A percentile compares a stretch with the other conserved stretches of the same genome.
Evolutionary conservation across 2,113 vertebrate species (phyloP).

Genomic region (Cyprinodon brontotheroides): DNA sequence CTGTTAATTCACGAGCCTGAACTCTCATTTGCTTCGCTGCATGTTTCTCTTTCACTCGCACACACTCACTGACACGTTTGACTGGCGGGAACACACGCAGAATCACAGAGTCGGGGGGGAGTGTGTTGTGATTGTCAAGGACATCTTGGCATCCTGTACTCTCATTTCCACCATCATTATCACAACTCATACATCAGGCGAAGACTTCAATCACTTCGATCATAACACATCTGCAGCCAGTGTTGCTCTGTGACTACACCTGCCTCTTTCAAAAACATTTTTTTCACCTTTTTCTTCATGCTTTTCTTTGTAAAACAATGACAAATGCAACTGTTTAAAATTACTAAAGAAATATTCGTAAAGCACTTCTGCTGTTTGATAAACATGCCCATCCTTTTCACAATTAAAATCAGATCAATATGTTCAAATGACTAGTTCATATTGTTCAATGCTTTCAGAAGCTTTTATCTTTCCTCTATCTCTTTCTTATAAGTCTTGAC

Average conservation of each 20-base stretch:
- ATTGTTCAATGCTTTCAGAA: neutral
- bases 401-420: neutral
- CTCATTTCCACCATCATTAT: conserved; percentile 21
- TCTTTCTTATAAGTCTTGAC: conserved; percentile 54
- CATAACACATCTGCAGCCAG: conserved; percentile 1
- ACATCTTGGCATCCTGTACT: conserved; percentile 28
- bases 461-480: conserved; percentile 25
- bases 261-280: neutral
- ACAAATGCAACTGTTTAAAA: neutral
- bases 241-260: conserved; percentile 5
- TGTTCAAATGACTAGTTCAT: neutral
- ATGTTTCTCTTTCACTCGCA: conserved; percentile 5
- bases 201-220: neutral
- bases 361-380: neutral
- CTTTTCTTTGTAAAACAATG: neutral
- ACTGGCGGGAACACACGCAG: conserved; percentile 18
- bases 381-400: neutral
- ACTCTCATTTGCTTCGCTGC: conserved; percentile 5
- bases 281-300: too few relatives aligned
- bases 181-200: conserved; percentile 2
- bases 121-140: conserved; percentile 61
- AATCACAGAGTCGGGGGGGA: conserved; percentile 23
- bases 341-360: neutral
- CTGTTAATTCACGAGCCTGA: conserved; percentile 65
- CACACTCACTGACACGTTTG: conserved; percentile 5